Conservation (phyloP, 2,888 invertebrate species). For the Caenorhabditis macrosperma region DNA sequence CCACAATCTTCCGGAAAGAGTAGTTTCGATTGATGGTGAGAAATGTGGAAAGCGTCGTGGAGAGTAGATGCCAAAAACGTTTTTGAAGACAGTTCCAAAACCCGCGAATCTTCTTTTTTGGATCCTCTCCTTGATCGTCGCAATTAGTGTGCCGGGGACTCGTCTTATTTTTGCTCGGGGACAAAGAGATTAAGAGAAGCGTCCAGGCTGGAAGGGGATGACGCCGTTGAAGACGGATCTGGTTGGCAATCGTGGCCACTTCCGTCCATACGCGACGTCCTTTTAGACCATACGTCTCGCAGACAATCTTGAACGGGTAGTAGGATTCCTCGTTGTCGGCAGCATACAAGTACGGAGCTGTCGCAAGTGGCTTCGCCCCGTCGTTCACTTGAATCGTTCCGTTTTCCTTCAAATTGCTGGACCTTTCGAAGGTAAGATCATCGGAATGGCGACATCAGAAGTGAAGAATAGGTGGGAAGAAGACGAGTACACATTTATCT, state of each 20-base stretch:
- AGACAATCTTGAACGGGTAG: slow-evolving; percentile 50
- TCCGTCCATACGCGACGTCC: slow-evolving; percentile 6
- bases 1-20: no score
- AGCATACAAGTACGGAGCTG: slow-evolving; percentile 25
- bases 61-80: no score
- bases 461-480: slow-evolving; percentile 11
- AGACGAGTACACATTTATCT: slow-evolving; percentile 30
- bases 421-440: slow-evolving; percentile 20
- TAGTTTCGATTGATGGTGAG: no score
- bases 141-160: no score
- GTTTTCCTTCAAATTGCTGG: slow-evolving; percentile 11
- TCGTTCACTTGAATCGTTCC: slow-evolving; percentile 47
- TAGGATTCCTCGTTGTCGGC: slow-evolving; percentile 21
- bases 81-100: no score
- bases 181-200: no score
- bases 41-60: no score
- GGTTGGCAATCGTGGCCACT: slow-evolving; percentile 36
- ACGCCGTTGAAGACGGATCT: no score
- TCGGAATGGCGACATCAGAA: slow-evolving; percentile 19
- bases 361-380: slow-evolving; percentile 21
- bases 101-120: no score
- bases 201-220: no score
- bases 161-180: no score
- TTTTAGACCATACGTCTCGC: slow-evolving; percentile 53
- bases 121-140: no score